Evolutionary conservation across 2,113 vertebrate genomes (phyloP).

Genomic region (Datnioides undecimradiatus): DNA sequence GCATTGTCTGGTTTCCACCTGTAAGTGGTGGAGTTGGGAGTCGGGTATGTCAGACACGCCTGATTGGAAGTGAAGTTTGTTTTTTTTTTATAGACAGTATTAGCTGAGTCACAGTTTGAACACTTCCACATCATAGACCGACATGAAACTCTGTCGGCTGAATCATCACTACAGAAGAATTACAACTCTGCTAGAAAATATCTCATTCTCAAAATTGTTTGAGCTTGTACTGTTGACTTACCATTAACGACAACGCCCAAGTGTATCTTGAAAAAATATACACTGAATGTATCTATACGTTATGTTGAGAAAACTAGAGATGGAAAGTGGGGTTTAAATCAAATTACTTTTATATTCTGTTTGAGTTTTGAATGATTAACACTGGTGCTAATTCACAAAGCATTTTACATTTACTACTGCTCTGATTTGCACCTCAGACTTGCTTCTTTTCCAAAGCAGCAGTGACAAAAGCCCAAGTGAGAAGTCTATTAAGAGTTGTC

Average conservation of each 20-base stretch:
- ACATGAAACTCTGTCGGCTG: neutral
- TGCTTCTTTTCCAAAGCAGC: neutral
- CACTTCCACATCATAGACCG: neutral
- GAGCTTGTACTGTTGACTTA: neutral
- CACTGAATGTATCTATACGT: neutral
- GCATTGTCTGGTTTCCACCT: neutral
- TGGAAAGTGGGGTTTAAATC: neutral
- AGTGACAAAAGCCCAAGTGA: too few species aligned
- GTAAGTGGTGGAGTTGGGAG: neutral
- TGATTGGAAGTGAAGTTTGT: neutral
- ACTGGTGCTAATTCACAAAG: neutral
- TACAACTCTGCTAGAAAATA: neutral
- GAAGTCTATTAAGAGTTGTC: too few species aligned
- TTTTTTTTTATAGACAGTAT: neutral
- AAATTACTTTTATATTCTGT: neutral
- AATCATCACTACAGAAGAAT: neutral
- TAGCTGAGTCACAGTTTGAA: conserved; percentile 7
- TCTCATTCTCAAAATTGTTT: neutral
- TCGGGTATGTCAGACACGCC: neutral
- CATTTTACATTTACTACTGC: neutral
- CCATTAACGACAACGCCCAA: neutral
- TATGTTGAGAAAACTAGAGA: neutral
- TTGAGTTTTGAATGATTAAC: neutral
- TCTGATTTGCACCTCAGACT: neutral
- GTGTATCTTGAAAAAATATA: neutral